Base-by-base conservation (phyloP, 2,888 invertebrate genomes). In the Chorisops tibialis region DNA sequence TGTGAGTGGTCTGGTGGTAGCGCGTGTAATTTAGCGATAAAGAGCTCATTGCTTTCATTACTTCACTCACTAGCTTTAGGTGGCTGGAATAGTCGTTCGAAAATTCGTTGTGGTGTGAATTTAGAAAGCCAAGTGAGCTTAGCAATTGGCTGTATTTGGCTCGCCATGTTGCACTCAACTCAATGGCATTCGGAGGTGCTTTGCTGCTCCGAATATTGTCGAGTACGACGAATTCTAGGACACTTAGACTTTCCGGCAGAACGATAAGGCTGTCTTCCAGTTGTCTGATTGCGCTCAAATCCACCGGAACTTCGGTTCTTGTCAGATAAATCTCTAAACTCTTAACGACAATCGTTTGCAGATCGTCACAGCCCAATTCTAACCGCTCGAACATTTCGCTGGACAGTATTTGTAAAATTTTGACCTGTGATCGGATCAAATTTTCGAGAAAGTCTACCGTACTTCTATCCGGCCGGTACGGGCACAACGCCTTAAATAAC, bases 1-100 rank as follows among this genome's bases (percentile, higher is more conserved):
- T 24, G 38, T 65, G 63, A 14, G 43, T 39, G 1, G 45, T 35
- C 49, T 65, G 63, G 43, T 65, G 65, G 38, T 59, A 52, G 4
- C 59, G n/a, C 12, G 47, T 60, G 45, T 54, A 62, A 11, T 51
- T 58, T 5, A 47, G 24, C 11, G 58, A 24, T 3, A 65, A 39
- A 19, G 60, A 58, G 19, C 24, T 51, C 1, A 19, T 21, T 5
- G 43, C 24, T 39, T 56, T 60, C 3, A 63, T 41, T 24, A 61
- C 41, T 56, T 63, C 65, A 19, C 9, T 37, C 3, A 63, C 41
- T n/a, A 43, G 45, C 30, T 52, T 56, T 2, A 63, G 6, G 39
- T 61, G 37, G 12, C 14, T 16, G 4, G 37, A 38, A 2, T 19
- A 38, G n/a, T 50, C 38, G 7, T 50, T 38, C 12, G 30, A 21